These are phyloP conservation scores for Diglossa brunneiventris DNA, from an alignment of 2,113 vertebrate genomes.

Conservation along the genomic window DNA sequence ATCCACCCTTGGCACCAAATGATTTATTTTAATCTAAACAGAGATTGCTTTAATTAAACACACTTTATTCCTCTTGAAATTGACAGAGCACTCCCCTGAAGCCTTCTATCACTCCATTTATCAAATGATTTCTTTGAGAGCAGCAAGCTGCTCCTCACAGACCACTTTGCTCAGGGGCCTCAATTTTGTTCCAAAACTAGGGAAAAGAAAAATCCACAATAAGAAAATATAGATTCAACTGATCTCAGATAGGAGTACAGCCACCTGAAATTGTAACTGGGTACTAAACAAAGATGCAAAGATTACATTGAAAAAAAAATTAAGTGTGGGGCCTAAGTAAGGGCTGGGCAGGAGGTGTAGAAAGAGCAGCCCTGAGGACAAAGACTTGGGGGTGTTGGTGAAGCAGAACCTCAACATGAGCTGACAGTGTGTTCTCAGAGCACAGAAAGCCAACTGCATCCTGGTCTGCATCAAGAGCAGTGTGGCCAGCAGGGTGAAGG, in stretches of 20 bases:
- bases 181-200: neutral
- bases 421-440: neutral
- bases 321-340: too few species aligned
- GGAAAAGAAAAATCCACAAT: neutral
- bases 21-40: constrained; percentile 66
- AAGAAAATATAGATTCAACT: neutral
- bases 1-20: constrained; percentile 26
- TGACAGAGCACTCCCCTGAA: constrained; percentile 53
- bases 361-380: neutral
- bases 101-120: constrained; percentile 55
- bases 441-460: neutral
- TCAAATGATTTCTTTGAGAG: constrained; percentile 20
- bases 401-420: neutral
- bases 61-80: constrained; percentile 54
- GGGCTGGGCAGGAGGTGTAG: neutral
- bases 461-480: neutral
- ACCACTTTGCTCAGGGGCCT: neutral
- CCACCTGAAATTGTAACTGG: neutral
- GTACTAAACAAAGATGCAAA: neutral
- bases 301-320: neutral
- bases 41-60: constrained; percentile 73
- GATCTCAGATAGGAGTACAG: neutral
- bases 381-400: neutral
- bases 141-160: neutral
- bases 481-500: accelerated